Base-by-base conservation (phyloP, 2,888 invertebrate genomes). In the Zhengitettix transpicula region DNA sequence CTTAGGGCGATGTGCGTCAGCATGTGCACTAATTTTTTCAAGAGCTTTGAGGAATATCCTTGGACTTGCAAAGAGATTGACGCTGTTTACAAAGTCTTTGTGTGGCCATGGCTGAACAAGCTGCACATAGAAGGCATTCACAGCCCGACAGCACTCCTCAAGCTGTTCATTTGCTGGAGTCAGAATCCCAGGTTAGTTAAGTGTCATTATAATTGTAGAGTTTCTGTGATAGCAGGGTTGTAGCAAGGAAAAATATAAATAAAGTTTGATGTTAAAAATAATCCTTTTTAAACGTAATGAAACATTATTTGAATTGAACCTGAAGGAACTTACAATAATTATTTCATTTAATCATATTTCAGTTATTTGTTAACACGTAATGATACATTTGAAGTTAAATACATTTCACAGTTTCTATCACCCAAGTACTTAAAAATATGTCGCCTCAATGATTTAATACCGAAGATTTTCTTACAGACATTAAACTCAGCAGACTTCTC, bases 31-130 rank as follows among this genome's bases (percentile, higher is more conserved):
- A 81, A 86, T 69, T 84, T 94, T 68, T 94, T 92, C 69, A 80
- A 81, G 53, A 85, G 86, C 64, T 92, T 89, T 69, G 84, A 87
- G 61, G 78, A 80, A 62, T 92, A 89, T 69, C 71, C 76, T 8
- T 95, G 91, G 88, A 76, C 75, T 9, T 70, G 74, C 28, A 73
- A 76, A 9, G 88, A 94, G 71, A 72, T 94, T 11, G 80, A 83
- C 63, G 82, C 86, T 0, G 70, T 94, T 16, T 93, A 88, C 69
- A 77, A 84, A 56, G 82, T 87, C 0, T 82, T 87, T 56, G 79
- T 97, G 11, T 93, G 89, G 84, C 92, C 93, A 0, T 79, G 83
- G 68, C 73, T 91, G 60, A 77, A 80, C 12, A 88, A 86, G 69
- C 72, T 96, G 15, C 81, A 85, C 0, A 75, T 81, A 55, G 94